These are phyloP conservation scores for Xiphias gladius DNA, from an alignment of 2,113 vertebrate species.

Conservation along the genomic window DNA sequence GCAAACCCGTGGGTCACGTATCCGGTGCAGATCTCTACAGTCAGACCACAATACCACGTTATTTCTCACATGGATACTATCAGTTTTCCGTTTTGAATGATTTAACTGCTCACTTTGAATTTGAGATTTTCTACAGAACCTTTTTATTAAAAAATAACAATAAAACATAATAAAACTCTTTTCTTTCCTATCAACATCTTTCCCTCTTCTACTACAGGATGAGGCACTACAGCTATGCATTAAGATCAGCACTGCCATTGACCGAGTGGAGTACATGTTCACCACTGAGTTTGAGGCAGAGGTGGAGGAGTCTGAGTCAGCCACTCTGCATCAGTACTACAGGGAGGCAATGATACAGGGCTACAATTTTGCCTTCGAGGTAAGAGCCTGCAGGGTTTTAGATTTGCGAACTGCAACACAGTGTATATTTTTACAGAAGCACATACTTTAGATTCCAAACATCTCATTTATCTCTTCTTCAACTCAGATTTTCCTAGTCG, in stretches of 20 bases:
- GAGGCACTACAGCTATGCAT: slow-evolving; percentile 95
- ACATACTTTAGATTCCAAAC: neutral
- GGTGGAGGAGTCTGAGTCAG: slow-evolving; percentile 93
- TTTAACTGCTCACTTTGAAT: neutral
- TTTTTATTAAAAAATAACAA: neutral
- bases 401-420: neutral
- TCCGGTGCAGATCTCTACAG: neutral
- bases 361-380: slow-evolving; percentile 99
- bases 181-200: neutral
- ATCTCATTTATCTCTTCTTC: neutral
- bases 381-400: slow-evolving; percentile 68
- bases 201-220: slow-evolving; percentile 81
- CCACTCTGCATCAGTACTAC: slow-evolving; percentile 95
- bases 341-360: slow-evolving; percentile 98
- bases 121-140: neutral
- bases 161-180: neutral
- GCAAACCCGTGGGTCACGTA: neutral
- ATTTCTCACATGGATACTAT: neutral
- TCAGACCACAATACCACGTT: neutral
- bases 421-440: neutral
- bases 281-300: slow-evolving; percentile 93
- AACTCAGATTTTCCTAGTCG: neutral
- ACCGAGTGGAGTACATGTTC: slow-evolving; percentile 96
- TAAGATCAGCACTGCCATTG: slow-evolving; percentile 93
- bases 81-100: neutral